A percentile compares a stretch with the other conserved stretches of the same genome.
Conservation (phyloP, 2,888 invertebrate species). For the Lamellibrachia satsuma region DNA sequence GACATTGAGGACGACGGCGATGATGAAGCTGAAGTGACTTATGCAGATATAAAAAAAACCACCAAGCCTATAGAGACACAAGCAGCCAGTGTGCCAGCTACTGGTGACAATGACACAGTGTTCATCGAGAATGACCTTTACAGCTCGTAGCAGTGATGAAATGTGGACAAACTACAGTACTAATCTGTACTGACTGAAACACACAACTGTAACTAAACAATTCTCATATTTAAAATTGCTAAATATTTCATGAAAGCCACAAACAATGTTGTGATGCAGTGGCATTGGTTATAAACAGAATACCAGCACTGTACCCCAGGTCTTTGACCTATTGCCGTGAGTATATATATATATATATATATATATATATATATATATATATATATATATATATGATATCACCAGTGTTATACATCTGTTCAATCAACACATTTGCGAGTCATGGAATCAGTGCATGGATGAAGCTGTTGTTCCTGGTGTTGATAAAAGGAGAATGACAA, state of each 20-base stretch:
- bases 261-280: not conserved
- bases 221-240: not conserved
- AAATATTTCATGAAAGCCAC: not conserved
- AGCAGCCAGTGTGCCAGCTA: not conserved
- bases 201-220: not conserved
- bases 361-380: not conserved
- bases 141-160: not conserved
- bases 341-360: not conserved
- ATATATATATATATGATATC: not conserved
- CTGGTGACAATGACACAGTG: not conserved
- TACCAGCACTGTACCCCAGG: not conserved
- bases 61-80: not conserved
- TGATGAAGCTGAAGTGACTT: not conserved
- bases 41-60: not conserved
- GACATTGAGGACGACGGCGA: not conserved
- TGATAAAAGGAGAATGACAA: not conserved
- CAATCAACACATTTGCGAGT: not conserved
- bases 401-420: not conserved
- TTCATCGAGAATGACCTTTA: not conserved
- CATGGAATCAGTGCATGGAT: not conserved
- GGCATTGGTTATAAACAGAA: not conserved
- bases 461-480: not conserved
- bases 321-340: not conserved
- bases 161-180: not conserved
- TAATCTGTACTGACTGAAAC: not conserved